Base-by-base conservation (phyloP, 1,140 invertebrate genomes). In the Streblospio benedicti region DNA sequence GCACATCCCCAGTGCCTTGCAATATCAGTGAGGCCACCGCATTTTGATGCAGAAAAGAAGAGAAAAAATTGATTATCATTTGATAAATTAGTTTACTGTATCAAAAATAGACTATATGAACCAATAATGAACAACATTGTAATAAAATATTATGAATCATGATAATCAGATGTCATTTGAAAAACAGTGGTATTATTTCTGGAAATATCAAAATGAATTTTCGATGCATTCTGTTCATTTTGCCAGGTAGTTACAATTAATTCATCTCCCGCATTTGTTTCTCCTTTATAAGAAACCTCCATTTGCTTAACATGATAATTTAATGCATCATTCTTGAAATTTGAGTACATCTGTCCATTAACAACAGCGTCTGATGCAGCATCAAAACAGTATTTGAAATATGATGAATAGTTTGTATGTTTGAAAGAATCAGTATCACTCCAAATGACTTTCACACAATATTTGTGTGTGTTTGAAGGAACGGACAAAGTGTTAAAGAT, bases 341-440 rank as follows among this genome's bases (percentile, higher is more conserved):
- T 49, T 31, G 27, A 59, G 31, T 59, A 54, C n/a, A n/a, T n/a
- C 5, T 59, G 27, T 16, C 56, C 20, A 12, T 59, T 62, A 6
- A 32, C 27, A 4, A 67, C 54, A 12, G 41, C 63, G 35, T 65
- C 52, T 41, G 52, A 56, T 6, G 52, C 50, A 28, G 62, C 55
- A 43, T 67, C 58, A 12, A 59, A 33, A 38, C 65, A 67, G 32
- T 59, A 67, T 0, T 59, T 27, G 2, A 62, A 54, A 43, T 67
- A 67, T 6, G 32, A 32, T 6, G 35, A 33, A 49, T 58, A 67
- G 51, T 62, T 65, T 4, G 53, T 62, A 47, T 67, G 65, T 4
- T 38, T 16, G 49, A 65, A 67, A 1, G 30, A 16, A 50, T 67
- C 65, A 2, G 43, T 60, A 28, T 67, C 57, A 6, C 20, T 44